phyloP scores from a whole-genome alignment of 2,888 invertebrate species.

The Petrolisthes cinctipes region DNA sequence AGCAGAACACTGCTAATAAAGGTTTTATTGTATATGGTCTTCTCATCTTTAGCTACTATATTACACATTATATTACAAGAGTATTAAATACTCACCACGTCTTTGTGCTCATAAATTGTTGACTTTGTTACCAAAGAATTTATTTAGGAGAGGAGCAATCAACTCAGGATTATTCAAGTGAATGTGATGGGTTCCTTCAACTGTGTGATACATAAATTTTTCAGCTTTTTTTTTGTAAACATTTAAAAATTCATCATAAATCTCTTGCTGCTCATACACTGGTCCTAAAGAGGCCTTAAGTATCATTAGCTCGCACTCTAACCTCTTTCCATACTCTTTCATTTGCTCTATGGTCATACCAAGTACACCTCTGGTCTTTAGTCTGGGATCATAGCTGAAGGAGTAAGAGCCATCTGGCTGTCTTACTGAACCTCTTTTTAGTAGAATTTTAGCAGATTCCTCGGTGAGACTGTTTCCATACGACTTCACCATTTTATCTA shows the following conservation, averaged over 20 bases:
- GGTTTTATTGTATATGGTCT: no score
- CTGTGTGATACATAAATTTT: constrained; percentile 64
- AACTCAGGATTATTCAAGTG: constrained; percentile 58
- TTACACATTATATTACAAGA: no score
- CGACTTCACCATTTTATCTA: constrained; percentile 52
- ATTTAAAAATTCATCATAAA: constrained; percentile 65
- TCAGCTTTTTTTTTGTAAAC: constrained; percentile 65
- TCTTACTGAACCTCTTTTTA: constrained; percentile 65
- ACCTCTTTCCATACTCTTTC: constrained; percentile 65
- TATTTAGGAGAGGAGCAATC: constrained; percentile 44
- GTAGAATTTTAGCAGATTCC: constrained; percentile 64
- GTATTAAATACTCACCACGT: background rate
- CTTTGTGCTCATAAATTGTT: background rate
- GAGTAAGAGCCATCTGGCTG: constrained; percentile 65
- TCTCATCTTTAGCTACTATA: no score
- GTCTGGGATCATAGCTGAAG: constrained; percentile 66
- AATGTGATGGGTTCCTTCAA: constrained; percentile 62
- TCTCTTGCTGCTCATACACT: constrained; percentile 66
- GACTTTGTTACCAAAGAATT: constrained; percentile 23
- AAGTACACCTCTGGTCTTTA: constrained; percentile 61
- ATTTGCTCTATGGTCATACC: constrained; percentile 65
- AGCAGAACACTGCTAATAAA: no score
- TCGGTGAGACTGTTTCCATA: constrained; percentile 57
- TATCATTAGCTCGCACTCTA: constrained; percentile 68
- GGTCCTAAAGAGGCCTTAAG: constrained; percentile 68